Base-by-base conservation (phyloP, 2,797 vertebrate genomes). In the Gallinago solitaria region DNA sequence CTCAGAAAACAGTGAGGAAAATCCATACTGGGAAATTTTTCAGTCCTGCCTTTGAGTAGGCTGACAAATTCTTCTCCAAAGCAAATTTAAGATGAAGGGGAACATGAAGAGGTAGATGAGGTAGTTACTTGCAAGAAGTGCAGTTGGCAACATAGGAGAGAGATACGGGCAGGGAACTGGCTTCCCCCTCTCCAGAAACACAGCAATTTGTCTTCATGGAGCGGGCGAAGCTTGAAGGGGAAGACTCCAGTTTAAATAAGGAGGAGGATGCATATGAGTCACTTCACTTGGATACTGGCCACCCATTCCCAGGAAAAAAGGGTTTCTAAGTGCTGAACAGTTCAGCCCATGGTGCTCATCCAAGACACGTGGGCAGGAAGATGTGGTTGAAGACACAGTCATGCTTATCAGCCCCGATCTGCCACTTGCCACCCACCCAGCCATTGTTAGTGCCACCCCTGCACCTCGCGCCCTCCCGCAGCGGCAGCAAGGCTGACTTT, bases 381-480 rank as follows among this genome's bases (percentile, higher is more conserved):
- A 45, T 21, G 54, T 18, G 10, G 35, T 7, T 56, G 39, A n/a
- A 18, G 59, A n/a, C 48, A 17, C 81, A 78, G 35, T 28, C 61
- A 45, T 1, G 5, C 65, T 30, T 27, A 41, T n/a, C 65, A 53
- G 39, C 20, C n/a, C 16, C 0, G 0, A 50, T 30, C 54, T 91
- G 77, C 83, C 77, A 17, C 77, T 25, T 48, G 37, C 57, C 75
- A 24, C 56, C 67, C 59, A 23, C 0, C 15, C 27, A 4, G 16
- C 50, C 54, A 2, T 18, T 15, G 2, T 14, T 15, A 8, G 28
- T 41, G 87, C 53, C 94, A 39, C 28, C n/a, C 11, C 76, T 27
- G 60, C 1, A 18, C 35, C 56, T 30, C 0, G 0, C 0, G 0
- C 21, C 65, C 4, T 82, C 1, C 32, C 2, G 0, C 12, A 24